phyloP scores from a whole-genome alignment of 1,140 invertebrate genomes.

The Drosophila orena region DNA sequence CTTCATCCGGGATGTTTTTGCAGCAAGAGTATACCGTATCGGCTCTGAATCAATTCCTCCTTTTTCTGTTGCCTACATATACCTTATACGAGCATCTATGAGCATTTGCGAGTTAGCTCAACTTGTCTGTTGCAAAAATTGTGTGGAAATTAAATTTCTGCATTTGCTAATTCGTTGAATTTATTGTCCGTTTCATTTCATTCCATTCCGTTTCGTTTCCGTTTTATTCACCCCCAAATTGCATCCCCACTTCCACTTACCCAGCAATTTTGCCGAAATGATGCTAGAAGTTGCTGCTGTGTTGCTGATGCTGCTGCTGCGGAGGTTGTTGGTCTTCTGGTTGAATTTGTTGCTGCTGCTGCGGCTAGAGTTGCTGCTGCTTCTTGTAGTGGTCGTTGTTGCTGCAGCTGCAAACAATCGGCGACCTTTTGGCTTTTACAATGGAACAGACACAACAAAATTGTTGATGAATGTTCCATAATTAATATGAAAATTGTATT shows the following conservation, averaged over 20 bases:
- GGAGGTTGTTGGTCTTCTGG: conserved; percentile 26
- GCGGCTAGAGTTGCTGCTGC: conserved; percentile 50
- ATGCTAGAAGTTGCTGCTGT: conserved; percentile 31
- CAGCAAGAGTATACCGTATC: conserved; percentile 10
- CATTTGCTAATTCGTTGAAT: conserved; percentile 33
- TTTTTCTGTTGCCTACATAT: neutral
- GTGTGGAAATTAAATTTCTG: conserved; percentile 50
- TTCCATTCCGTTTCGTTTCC: conserved; percentile 9
- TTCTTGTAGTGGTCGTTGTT: conserved; percentile 7
- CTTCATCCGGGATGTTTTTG: neutral
- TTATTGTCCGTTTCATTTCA: conserved; percentile 15
- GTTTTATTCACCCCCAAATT: neutral
- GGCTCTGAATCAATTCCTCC: neutral
- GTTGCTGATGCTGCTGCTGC: conserved; percentile 13
- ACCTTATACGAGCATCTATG: neutral
- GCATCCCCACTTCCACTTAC: conserved; percentile 47
- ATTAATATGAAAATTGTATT: conserved; percentile 68
- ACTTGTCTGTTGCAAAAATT: conserved; percentile 33
- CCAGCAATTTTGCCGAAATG: conserved; percentile 53
- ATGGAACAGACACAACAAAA: conserved; percentile 78
- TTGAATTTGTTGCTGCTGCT: conserved; percentile 45
- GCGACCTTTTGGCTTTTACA: conserved; percentile 66
- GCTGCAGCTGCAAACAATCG: conserved; percentile 67
- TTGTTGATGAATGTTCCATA: conserved; percentile 82
- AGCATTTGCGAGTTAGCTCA: conserved; percentile 18